Conservation (phyloP, 2,113 vertebrate genomes). For the Donacobius atricapilla region DNA sequence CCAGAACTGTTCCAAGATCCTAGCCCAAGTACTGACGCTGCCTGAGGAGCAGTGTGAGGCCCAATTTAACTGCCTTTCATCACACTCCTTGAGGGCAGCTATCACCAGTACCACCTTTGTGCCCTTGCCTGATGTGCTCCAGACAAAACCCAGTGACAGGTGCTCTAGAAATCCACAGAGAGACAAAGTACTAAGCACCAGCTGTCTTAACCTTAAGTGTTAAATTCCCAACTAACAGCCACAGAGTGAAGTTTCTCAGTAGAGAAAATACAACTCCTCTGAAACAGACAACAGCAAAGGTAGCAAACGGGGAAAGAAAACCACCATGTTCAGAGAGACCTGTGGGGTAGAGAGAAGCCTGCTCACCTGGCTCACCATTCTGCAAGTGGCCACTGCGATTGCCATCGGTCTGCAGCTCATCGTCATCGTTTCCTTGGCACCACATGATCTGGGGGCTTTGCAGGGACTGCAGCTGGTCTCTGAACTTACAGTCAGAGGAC, state of each 20-base stretch:
- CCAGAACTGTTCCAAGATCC: not conserved
- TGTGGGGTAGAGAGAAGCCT: not conserved
- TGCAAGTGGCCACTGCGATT: conserved; percentile 5
- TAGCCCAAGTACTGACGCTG: not conserved
- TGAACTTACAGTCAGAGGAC: conserved; percentile 8
- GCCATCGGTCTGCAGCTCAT: conserved; percentile 71
- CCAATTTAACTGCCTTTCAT: not conserved
- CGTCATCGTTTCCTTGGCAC: fast-evolving
- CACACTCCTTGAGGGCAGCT: not conserved
- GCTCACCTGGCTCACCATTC: not conserved
- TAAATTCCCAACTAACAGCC: not conserved
- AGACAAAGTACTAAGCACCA: not conserved
- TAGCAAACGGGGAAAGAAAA: not conserved
- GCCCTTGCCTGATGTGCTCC: not conserved
- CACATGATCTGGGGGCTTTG: not conserved
- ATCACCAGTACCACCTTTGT: not conserved
- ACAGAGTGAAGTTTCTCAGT: not conserved
- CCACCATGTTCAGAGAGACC: not conserved
- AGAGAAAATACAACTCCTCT: not conserved
- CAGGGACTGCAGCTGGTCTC: conserved; percentile 44
- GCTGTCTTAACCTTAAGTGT: not conserved
- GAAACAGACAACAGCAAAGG: not conserved
- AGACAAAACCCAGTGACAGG: not conserved
- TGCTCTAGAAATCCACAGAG: not conserved
- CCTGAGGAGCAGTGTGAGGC: not conserved